These are phyloP conservation scores for Teleiodes luculella DNA, from an alignment of 2,888 invertebrate genomes.

Conservation along the genomic window DNA sequence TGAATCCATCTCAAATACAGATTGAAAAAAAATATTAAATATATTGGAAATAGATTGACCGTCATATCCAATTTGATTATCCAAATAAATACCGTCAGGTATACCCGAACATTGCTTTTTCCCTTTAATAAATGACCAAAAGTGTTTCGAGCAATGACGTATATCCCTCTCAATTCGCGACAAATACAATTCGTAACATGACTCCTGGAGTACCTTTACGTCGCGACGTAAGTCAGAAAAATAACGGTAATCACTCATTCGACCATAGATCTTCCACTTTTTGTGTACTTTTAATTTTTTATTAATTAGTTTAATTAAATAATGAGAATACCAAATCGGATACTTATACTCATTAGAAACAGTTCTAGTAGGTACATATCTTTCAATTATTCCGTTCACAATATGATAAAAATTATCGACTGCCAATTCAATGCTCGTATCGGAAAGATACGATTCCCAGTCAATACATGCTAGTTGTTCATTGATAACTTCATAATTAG, in stretches of 20 bases:
- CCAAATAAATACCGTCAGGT: background rate
- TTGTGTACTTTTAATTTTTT: slow-evolving; percentile 13
- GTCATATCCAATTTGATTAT: background rate
- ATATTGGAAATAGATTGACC: background rate
- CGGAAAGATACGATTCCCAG: background rate
- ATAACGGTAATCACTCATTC: background rate
- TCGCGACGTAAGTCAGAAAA: background rate
- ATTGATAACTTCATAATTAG: slow-evolving; percentile 1
- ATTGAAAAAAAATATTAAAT: background rate
- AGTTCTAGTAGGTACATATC: slow-evolving; percentile 6
- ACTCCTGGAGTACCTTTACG: background rate
- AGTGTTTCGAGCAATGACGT: background rate
- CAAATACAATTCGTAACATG: slow-evolving; percentile 2
- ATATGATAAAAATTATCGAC: slow-evolving; percentile 13
- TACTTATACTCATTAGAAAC: background rate
- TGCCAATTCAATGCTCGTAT: slow-evolving; percentile 6
- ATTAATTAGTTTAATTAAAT: slow-evolving; percentile 13
- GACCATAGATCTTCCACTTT: slow-evolving; percentile 6
- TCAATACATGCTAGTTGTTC: background rate
- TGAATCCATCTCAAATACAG: background rate
- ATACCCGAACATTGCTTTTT: background rate
- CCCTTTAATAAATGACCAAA: slow-evolving; percentile 6
- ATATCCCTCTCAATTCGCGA: background rate
- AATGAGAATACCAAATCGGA: slow-evolving; percentile 12
- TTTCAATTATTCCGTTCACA: slow-evolving; percentile 8